phyloP scores from a whole-genome alignment of 1,140 invertebrate genomes.

The Aphaenogaster floridana region DNA sequence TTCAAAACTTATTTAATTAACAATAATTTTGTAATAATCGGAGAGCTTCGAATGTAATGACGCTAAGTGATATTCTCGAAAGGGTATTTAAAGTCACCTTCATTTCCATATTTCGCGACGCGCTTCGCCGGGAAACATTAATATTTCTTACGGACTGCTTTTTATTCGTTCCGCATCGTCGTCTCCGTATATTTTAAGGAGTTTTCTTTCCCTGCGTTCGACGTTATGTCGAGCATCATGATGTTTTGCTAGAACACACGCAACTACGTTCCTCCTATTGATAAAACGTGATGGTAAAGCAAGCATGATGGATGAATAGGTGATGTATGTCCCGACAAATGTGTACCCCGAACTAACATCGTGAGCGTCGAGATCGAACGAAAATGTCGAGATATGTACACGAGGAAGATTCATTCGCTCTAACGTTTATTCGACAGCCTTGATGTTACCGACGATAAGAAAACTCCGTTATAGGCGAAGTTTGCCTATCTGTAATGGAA shows the following conservation, averaged over 20 bases:
- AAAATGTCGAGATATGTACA: constrained; percentile 40
- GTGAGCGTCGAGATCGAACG: constrained; percentile 33
- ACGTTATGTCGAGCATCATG: neutral
- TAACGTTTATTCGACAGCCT: constrained; percentile 37
- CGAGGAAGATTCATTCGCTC: constrained; percentile 40
- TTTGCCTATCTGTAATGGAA: constrained; percentile 17
- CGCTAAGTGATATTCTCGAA: neutral
- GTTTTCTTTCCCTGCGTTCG: neutral
- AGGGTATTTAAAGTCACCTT: neutral
- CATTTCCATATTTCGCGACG: neutral
- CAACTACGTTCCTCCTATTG: constrained; percentile 26
- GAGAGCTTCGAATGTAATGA: neutral
- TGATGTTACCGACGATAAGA: constrained; percentile 35
- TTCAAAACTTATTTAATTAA: constrained; percentile 20
- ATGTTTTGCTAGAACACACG: constrained; percentile 20
- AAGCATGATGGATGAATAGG: constrained; percentile 48
- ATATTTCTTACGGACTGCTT: neutral
- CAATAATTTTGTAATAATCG: constrained; percentile 12
- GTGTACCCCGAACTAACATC: constrained; percentile 38
- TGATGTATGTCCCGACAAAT: constrained; percentile 38
- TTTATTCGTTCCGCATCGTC: neutral
- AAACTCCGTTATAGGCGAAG: constrained; percentile 5
- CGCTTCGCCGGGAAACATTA: neutral
- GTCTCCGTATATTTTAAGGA: neutral
- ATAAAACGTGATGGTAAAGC: constrained; percentile 31